These are phyloP conservation scores for Spilogale gracilis DNA, from an alignment of 2,113 vertebrate genomes.

Conservation along the genomic window DNA sequence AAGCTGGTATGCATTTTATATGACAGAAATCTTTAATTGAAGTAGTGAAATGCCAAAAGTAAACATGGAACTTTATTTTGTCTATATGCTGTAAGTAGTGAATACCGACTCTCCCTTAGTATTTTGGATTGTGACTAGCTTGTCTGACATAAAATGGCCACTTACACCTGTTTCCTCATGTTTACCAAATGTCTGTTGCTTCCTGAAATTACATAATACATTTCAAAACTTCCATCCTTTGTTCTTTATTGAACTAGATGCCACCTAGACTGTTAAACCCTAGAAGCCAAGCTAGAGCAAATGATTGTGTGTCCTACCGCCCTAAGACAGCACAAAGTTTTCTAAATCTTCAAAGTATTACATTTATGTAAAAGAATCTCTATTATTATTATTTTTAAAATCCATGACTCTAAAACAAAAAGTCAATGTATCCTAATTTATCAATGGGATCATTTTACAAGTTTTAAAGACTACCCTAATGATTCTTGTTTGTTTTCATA, in stretches of 20 bases:
- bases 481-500: background rate
- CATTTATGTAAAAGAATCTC: background rate
- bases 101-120: background rate
- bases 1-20: background rate
- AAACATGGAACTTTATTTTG: background rate
- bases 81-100: background rate
- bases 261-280: background rate
- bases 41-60: background rate
- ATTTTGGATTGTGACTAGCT: background rate
- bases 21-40: background rate
- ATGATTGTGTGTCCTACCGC: background rate
- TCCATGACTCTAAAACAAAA: background rate
- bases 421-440: background rate
- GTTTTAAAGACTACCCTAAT: background rate
- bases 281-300: background rate
- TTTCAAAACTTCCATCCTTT: slow-evolving; percentile 23
- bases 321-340: background rate
- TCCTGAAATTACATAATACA: background rate
- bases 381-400: background rate
- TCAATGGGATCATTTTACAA: background rate
- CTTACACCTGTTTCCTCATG: background rate
- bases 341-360: background rate
- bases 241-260: background rate
- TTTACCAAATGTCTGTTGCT: background rate
- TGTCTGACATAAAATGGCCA: background rate